These are phyloP conservation scores for Oreortyx pictus DNA, from an alignment of 2,797 vertebrate genomes.

Conservation along the genomic window DNA sequence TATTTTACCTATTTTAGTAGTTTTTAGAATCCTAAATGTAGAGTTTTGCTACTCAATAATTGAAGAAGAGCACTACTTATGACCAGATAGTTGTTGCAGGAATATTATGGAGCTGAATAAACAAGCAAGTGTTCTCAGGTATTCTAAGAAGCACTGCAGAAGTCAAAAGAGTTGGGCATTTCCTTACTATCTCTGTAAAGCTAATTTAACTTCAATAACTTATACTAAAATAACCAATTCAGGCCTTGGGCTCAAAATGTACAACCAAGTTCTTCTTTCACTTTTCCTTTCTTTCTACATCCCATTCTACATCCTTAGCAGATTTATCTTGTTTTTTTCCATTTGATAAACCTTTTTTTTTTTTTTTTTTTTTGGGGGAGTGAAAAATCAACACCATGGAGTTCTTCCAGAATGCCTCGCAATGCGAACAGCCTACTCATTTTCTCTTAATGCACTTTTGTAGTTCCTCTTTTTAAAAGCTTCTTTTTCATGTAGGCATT, in stretches of 20 bases:
- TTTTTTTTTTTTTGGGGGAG: too few species aligned
- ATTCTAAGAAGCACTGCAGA: background rate
- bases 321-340: background rate
- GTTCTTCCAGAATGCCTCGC: background rate
- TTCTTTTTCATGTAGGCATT: background rate
- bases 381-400: background rate
- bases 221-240: background rate
- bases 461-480: background rate
- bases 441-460: background rate
- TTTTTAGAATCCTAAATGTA: background rate
- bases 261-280: slow-evolving; percentile 13
- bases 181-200: slow-evolving; percentile 21
- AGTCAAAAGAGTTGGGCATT: background rate
- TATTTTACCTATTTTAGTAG: background rate
- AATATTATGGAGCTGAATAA: background rate
- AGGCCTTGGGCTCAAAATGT: slow-evolving; percentile 35
- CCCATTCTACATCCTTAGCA: background rate
- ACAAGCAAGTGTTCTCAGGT: background rate
- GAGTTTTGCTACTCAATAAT: background rate
- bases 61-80: background rate
- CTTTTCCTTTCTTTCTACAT: background rate
- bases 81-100: background rate
- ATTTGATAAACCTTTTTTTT: too few species aligned
- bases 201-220: slow-evolving; percentile 20
- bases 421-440: rapidly evolving